These are phyloP conservation scores for Charaxes varanes DNA, from an alignment of 1,140 invertebrate genomes.

Conservation along the genomic window DNA sequence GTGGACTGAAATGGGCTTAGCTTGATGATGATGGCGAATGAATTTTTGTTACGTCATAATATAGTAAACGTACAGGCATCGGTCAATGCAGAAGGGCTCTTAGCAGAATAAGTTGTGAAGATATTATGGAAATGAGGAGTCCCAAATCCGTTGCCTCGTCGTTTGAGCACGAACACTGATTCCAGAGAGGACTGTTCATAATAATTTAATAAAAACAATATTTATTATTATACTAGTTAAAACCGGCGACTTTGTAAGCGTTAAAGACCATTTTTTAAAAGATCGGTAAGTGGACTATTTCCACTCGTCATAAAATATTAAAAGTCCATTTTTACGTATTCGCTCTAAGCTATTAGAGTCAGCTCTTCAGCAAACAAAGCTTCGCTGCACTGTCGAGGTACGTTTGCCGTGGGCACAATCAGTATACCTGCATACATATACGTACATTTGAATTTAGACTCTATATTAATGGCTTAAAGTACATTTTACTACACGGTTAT, in stretches of 20 bases:
- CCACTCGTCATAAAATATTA: conserved; percentile 60
- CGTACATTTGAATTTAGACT: too few species aligned
- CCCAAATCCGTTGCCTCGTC: conserved; percentile 22
- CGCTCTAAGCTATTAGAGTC: conserved; percentile 70
- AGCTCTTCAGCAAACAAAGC: conserved; percentile 70
- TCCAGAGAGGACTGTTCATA: not conserved
- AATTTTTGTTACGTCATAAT: not conserved
- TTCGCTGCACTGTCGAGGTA: conserved; percentile 56
- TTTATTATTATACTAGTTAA: not conserved
- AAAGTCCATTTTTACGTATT: conserved; percentile 66
- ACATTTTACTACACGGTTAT: too few species aligned
- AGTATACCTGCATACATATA: conserved; percentile 39
- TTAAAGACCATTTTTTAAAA: not conserved
- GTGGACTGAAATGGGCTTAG: too few species aligned
- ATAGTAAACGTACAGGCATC: too few species aligned
- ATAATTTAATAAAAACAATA: not conserved
- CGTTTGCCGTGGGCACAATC: conserved; percentile 46
- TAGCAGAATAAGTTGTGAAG: conserved; percentile 27
- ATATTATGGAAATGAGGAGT: conserved; percentile 26
- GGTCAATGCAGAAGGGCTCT: conserved; percentile 4
- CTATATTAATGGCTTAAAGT: too few species aligned
- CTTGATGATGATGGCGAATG: too few species aligned
- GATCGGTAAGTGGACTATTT: conserved; percentile 19
- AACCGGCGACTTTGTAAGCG: too few species aligned
- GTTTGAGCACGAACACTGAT: conserved; percentile 24